Evolutionary conservation across 2,797 vertebrate species (phyloP).

Genomic region (Rhinophrynus dorsalis): DNA sequence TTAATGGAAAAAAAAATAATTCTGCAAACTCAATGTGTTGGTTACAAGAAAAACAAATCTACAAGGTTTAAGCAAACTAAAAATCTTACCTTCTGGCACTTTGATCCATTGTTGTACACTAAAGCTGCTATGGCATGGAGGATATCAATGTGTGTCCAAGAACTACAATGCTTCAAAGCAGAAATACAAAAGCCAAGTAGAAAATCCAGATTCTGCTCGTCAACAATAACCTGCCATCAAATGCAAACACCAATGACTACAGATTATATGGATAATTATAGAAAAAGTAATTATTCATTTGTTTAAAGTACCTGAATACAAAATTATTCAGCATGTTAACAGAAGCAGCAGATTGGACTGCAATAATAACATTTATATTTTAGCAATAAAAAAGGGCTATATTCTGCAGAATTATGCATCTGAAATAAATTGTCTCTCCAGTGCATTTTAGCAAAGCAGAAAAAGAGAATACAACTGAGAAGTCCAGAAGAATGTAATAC

Average conservation of each 20-base stretch:
- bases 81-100: conserved; percentile 86
- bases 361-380: too few relatives aligned
- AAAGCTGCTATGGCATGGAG: conserved; percentile 87
- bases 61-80: too few relatives aligned
- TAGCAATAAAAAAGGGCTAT: too few relatives aligned
- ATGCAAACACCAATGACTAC: conserved; percentile 14
- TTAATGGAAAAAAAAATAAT: too few relatives aligned
- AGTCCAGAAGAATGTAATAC: too few relatives aligned
- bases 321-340: conserved; percentile 14
- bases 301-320: conserved; percentile 6
- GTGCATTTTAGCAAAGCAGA: too few relatives aligned
- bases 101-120: conserved; percentile 87
- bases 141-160: conserved; percentile 90
- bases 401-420: too few relatives aligned
- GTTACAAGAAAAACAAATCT: too few relatives aligned
- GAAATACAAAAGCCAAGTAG: conserved; percentile 78
- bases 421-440: too few relatives aligned
- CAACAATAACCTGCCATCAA: conserved; percentile 80
- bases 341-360: conserved; percentile 1
- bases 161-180: conserved; percentile 81
- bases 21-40: too few relatives aligned
- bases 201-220: conserved; percentile 80
- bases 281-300: conserved; percentile 2
- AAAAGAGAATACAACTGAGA: too few relatives aligned
- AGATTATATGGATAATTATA: background rate